These are phyloP conservation scores for Sardinella longiceps DNA, from an alignment of 2,797 vertebrate species.

Conservation along the genomic window DNA sequence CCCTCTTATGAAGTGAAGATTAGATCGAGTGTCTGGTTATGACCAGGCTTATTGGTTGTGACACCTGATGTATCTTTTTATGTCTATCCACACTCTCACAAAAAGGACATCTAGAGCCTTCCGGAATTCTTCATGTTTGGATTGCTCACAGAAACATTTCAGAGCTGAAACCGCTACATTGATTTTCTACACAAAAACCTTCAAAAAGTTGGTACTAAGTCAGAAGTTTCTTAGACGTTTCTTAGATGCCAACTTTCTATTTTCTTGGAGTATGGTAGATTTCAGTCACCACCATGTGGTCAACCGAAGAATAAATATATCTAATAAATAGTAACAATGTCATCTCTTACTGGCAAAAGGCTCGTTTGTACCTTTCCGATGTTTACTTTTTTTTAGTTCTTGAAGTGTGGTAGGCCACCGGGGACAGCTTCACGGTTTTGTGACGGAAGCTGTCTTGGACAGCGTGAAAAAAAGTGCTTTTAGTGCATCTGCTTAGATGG, in stretches of 20 bases:
- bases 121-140: not conserved
- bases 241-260: not conserved
- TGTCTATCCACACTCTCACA: not conserved
- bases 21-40: no score
- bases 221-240: not conserved
- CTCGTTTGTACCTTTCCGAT: not conserved
- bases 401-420: not conserved
- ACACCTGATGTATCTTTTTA: not conserved
- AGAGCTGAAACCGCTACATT: not conserved
- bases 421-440: not conserved
- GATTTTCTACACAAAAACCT: not conserved
- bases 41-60: no score
- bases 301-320: not conserved
- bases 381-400: not conserved
- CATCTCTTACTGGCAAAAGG: not conserved
- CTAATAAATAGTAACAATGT: not conserved
- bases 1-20: no score
- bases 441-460: not conserved
- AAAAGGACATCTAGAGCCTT: not conserved
- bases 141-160: not conserved
- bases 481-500: slow-evolving; percentile 80
- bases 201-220: not conserved
- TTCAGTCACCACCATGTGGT: not conserved
- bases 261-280: not conserved
- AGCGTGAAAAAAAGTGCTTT: slow-evolving; percentile 73